phyloP scores from a whole-genome alignment of 2,797 vertebrate genomes.

The Kryptolebias ocellatus region DNA sequence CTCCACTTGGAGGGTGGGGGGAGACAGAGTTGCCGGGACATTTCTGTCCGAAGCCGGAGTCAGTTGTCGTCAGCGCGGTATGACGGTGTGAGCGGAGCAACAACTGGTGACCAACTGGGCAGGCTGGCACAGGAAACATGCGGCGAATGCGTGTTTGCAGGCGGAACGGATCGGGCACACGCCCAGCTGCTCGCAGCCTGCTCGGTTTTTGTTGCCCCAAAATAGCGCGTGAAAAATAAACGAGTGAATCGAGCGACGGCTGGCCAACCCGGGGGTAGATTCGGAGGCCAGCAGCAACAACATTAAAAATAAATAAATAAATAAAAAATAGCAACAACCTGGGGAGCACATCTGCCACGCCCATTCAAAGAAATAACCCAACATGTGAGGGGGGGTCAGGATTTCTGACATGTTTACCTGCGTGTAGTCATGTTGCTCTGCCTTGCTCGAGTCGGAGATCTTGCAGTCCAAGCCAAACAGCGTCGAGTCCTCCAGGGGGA shows the following conservation, averaged over 20 bases:
- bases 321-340: conserved; percentile 10
- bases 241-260: conserved; percentile 4
- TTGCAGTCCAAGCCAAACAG: conserved; percentile 86
- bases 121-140: conserved; percentile 70
- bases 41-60: conserved; percentile 77
- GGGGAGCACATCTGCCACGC: conserved; percentile 69
- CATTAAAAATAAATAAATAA: no score
- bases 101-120: conserved; percentile 79
- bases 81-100: conserved; percentile 68
- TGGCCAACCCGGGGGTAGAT: conserved; percentile 11
- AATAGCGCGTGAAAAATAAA: conserved; percentile 15
- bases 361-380: conserved; percentile 70
- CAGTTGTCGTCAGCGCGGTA: conserved; percentile 79
- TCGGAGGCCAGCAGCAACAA: conserved; percentile 9
- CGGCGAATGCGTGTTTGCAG: conserved; percentile 65
- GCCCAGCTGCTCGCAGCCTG: conserved; percentile 51
- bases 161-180: conserved; percentile 46
- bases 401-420: conserved; percentile 70
- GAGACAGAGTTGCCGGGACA: conserved; percentile 84
- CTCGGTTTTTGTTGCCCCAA: conserved; percentile 10
- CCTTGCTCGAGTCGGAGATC: conserved; percentile 75
- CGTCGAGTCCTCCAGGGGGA: conserved; percentile 81
- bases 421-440: conserved; percentile 72
- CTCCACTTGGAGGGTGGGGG: conserved; percentile 44
- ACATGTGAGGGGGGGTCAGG: conserved; percentile 18